Conservation (phyloP, 2,797 vertebrate genomes). For the Poecile montanus region DNA sequence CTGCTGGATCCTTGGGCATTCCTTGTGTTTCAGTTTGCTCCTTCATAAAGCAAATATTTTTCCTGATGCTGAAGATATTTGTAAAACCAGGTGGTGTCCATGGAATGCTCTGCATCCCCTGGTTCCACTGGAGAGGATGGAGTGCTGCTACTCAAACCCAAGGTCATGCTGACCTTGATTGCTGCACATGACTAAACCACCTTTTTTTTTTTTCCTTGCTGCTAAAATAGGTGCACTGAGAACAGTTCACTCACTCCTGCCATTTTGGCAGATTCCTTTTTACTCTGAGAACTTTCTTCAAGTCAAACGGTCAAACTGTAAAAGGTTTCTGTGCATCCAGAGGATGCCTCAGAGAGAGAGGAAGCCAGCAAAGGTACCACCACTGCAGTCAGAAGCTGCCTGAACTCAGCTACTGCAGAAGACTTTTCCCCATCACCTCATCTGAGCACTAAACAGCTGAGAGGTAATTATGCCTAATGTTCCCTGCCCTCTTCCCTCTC, state of each 20-base stretch:
- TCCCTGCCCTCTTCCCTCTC: constrained; percentile 60
- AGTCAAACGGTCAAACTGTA: constrained; percentile 51
- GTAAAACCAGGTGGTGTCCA: neutral
- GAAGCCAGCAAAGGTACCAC: neutral
- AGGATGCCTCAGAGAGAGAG: neutral
- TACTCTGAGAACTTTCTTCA: neutral
- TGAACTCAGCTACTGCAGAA: neutral
- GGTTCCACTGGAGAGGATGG: neutral
- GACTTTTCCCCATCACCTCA: constrained; percentile 49
- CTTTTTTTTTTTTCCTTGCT: neutral
- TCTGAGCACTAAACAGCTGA: constrained; percentile 52
- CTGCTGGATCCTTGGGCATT: neutral
- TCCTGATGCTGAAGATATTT: neutral
- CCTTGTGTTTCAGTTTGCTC: neutral
- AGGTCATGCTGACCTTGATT: constrained; percentile 17
- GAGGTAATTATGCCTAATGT: constrained; percentile 50
- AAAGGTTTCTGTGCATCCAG: constrained; percentile 3
- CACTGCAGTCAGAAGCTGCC: neutral
- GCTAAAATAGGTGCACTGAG: constrained; percentile 15
- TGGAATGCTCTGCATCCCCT: neutral
- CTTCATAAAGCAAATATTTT: neutral
- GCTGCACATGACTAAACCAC: neutral
- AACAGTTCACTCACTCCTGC: neutral
- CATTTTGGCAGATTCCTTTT: neutral
- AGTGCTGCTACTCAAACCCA: neutral